These are phyloP conservation scores for Neoseiulus cucumeris DNA, from an alignment of 1,140 invertebrate species.

Conservation along the genomic window DNA sequence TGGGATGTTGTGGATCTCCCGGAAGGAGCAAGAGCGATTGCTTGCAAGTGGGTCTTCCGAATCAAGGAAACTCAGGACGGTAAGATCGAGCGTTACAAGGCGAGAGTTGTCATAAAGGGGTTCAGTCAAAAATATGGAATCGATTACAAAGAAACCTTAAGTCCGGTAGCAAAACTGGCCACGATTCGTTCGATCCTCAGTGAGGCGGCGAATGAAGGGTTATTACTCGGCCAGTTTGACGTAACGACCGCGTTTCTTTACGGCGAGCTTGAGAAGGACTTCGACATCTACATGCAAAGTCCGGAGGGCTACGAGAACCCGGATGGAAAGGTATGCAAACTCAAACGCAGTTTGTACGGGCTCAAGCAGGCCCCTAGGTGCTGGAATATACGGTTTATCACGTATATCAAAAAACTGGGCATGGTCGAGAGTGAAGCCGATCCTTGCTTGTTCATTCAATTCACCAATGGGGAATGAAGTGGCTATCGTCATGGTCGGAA, in stretches of 20 bases:
- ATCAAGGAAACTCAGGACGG: conserved; percentile 14
- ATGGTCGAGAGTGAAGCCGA: too few relatives aligned
- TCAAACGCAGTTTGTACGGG: conserved; percentile 22
- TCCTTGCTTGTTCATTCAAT: too few relatives aligned
- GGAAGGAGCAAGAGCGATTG: conserved; percentile 16
- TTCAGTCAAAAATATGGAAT: conserved; percentile 12
- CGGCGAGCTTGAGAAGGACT: conserved; percentile 12
- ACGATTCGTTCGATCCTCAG: conserved; percentile 9
- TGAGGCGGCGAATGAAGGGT: conserved; percentile 13
- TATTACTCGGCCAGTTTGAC: too few relatives aligned
- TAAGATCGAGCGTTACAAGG: conserved; percentile 14
- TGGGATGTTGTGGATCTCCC: conserved; percentile 12
- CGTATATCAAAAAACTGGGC: too few relatives aligned
- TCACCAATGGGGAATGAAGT: too few relatives aligned
- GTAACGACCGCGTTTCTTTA: conserved; percentile 21
- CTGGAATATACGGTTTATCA: too few relatives aligned
- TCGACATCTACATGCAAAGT: conserved; percentile 13
- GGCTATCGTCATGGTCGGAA: too few relatives aligned
- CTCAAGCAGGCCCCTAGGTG: conserved; percentile 21
- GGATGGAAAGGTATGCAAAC: not conserved
- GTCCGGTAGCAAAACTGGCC: conserved; percentile 13
- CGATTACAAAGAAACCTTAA: conserved; percentile 16
- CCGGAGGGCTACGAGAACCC: conserved; percentile 5
- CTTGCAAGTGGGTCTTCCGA: conserved; percentile 17
- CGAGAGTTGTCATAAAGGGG: conserved; percentile 15